Evolutionary conservation across 2,113 vertebrate genomes (phyloP), one percentile per base, ranked within the genome.

Genomic region (Hemicordylus capensis): DNA sequence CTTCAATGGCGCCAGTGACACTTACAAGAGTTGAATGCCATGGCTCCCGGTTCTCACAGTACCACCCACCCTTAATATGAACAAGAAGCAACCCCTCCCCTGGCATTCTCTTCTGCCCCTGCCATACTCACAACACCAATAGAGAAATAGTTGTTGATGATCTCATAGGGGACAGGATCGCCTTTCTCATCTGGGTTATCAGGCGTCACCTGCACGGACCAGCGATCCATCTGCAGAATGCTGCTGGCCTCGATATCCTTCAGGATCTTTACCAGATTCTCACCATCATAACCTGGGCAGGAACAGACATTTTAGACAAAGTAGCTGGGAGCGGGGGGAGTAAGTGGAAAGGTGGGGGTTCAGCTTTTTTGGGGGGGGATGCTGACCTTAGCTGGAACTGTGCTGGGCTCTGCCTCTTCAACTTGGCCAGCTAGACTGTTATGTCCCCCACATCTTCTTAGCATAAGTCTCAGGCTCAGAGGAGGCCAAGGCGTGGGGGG

Each of bases 81-180:
- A 56, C 12, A 17, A 28, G 5, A 39, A 22, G 72, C 28, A 54
- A 12, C 9, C 2, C 34, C 8, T 11, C 44, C 26, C 63, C 24
- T 24, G 14, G 22, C 24, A 69, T 28, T 46, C 70, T 34, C 54
- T 42, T 26, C 0, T 39, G n/a, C 51, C 88, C 44, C 61, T 54
- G 22, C 59, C 61, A 90, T 72, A 95, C 98, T 96, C 91, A 99
- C 98, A 95, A 99, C 98, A 84, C 98, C 98, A 2, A 99, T 98
- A 70, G 98, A 98, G 95, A 99, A 99, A 94, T 99, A 99, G 95
- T 99, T 99, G 95, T 99, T 99, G 95, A 99, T 98, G 93, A 99
- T 99, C 64, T 98, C 97, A 37, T 98, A 98, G 8, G 98, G 98
- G 61, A 99, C 98, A 0, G 97, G 98, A 90, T 99, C 98, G 1